Conservation (phyloP, 1,140 invertebrate genomes). For the Zaprionus ghesquierei region DNA sequence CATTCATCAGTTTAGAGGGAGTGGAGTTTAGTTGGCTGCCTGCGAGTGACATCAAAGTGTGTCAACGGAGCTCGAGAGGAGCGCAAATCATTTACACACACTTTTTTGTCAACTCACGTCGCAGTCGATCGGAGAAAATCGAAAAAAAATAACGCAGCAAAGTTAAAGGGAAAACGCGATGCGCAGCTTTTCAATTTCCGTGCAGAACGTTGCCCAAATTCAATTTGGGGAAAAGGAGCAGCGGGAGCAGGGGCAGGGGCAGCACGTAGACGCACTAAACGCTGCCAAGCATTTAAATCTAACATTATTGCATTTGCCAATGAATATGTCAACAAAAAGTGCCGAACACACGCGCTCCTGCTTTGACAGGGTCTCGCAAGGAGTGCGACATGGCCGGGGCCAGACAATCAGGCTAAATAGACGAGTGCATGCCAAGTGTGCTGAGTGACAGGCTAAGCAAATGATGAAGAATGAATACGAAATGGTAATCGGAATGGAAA, state of each 20-base stretch:
- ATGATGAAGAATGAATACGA: conserved; percentile 79
- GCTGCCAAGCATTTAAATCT: conserved; percentile 71
- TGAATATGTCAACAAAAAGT: conserved; percentile 78
- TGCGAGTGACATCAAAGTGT: conserved; percentile 76
- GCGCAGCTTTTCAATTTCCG: conserved; percentile 73
- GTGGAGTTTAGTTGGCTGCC: conserved; percentile 53
- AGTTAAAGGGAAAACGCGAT: conserved; percentile 15
- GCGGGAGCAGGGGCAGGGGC: background rate
- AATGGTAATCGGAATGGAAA: conserved; percentile 74
- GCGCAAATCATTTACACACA: conserved; percentile 72
- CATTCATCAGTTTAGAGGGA: conserved; percentile 59
- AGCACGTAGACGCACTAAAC: conserved; percentile 50
- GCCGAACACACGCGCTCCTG: conserved; percentile 39
- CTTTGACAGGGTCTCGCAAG: conserved; percentile 18
- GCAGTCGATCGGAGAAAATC: background rate
- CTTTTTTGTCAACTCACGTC: conserved; percentile 68
- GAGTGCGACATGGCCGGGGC: conserved; percentile 8
- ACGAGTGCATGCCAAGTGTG: conserved; percentile 59
- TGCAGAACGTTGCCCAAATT: conserved; percentile 60
- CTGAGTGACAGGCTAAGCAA: conserved; percentile 75
- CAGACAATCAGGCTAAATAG: conserved; percentile 75
- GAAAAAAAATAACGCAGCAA: conserved; percentile 22
- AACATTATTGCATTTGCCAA: conserved; percentile 76
- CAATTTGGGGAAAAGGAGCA: conserved; percentile 40
- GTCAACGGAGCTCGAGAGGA: conserved; percentile 46